Conservation (phyloP, 2,797 vertebrate genomes). For the Pantherophis alleghaniensis region DNA sequence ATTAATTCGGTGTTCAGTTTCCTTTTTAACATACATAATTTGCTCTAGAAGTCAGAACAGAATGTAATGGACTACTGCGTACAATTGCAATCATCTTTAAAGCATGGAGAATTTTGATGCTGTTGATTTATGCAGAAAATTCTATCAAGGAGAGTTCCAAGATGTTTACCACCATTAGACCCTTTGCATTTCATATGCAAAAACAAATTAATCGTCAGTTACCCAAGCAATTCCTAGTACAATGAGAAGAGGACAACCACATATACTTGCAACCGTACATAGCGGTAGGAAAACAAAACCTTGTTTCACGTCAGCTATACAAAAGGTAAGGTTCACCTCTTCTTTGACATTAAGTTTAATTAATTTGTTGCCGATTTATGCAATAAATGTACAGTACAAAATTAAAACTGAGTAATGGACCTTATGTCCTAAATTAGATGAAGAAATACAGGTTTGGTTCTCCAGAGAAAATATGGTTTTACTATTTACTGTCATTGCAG, state of each 20-base stretch:
- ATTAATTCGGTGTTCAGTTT: background rate
- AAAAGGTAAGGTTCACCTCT: background rate
- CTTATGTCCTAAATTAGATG: background rate
- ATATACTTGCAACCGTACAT: background rate
- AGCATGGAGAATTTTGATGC: background rate
- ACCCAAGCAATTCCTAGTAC: background rate
- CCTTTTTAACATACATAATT: background rate
- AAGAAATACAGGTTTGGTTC: background rate
- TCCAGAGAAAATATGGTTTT: background rate
- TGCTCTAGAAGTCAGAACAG: background rate
- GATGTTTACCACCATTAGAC: background rate
- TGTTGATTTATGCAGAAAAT: background rate
- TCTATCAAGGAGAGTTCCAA: background rate
- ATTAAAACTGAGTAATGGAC: background rate
- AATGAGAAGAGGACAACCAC: background rate
- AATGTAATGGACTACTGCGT: background rate
- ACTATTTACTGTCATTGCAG: background rate
- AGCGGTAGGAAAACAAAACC: background rate
- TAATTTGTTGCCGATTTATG: background rate
- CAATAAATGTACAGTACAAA: background rate
- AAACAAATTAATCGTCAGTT: background rate
- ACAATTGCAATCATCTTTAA: background rate
- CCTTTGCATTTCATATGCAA: background rate
- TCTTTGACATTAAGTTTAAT: background rate
- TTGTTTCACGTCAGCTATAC: background rate